Conservation (phyloP, 2,888 invertebrate genomes). For the Cistogaster globosa region DNA sequence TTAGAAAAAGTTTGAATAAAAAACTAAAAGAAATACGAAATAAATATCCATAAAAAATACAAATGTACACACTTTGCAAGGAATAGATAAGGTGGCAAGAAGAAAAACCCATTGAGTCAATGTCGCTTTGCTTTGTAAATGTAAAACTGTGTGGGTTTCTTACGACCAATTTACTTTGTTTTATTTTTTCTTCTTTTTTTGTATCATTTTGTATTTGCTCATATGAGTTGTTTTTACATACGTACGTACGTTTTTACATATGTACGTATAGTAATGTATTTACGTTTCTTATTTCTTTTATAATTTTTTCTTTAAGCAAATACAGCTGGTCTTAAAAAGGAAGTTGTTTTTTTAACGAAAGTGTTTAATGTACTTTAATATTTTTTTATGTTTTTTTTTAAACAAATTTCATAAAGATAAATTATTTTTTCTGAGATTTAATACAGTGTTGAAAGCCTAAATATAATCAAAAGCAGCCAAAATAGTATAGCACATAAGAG, state of each 20-base stretch:
- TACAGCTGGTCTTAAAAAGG: too few species aligned
- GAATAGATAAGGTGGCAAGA: slow-evolving; percentile 11
- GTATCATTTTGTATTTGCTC: slow-evolving; percentile 11
- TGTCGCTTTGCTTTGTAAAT: slow-evolving; percentile 56
- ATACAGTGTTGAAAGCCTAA: too few species aligned
- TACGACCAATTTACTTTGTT: slow-evolving; percentile 63
- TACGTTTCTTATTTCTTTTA: background rate
- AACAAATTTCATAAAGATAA: too few species aligned
- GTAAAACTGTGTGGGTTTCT: slow-evolving; percentile 63
- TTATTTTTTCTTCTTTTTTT: slow-evolving; percentile 15
- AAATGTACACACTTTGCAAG: background rate
- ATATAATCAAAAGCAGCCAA: too few species aligned
- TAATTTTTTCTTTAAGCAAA: background rate
- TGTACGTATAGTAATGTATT: too few species aligned
- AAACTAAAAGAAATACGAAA: slow-evolving; percentile 29
- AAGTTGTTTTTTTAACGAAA: too few species aligned
- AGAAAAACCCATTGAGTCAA: slow-evolving; percentile 59
- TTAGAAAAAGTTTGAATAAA: slow-evolving; percentile 22
- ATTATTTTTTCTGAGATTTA: too few species aligned
- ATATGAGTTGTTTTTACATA: background rate
- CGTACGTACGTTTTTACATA: too few species aligned
- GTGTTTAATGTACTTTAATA: too few species aligned
- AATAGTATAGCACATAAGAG: too few species aligned
- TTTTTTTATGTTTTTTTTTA: too few species aligned
- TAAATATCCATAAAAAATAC: slow-evolving; percentile 6